These are phyloP conservation scores for Eupithecia subumbrata DNA, from an alignment of 2,888 invertebrate genomes.

Conservation along the genomic window DNA sequence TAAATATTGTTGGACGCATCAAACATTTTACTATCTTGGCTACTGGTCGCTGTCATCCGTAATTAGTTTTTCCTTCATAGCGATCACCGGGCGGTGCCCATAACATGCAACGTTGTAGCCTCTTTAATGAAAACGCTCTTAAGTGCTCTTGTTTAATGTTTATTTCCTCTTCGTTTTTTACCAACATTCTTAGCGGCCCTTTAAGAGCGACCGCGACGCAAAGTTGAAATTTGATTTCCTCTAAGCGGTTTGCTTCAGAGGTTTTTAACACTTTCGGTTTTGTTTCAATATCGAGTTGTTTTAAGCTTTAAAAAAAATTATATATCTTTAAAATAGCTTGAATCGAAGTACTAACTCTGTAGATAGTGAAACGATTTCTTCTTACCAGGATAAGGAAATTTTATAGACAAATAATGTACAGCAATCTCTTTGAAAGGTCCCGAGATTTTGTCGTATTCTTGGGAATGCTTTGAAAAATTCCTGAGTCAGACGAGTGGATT, in stretches of 20 bases:
- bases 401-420: constrained; percentile 50
- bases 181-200: constrained; percentile 61
- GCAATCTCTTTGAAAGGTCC: constrained; percentile 52
- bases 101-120: constrained; percentile 77
- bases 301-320: background rate
- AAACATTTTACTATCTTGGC: constrained; percentile 48
- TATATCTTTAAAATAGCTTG: background rate
- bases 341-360: constrained; percentile 15
- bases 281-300: background rate
- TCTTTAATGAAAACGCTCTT: constrained; percentile 78
- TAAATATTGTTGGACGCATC: constrained; percentile 37
- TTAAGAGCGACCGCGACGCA: constrained; percentile 55
- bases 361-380: constrained; percentile 42
- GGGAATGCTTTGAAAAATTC: constrained; percentile 62
- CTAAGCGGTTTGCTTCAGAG: constrained; percentile 50
- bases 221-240: constrained; percentile 62
- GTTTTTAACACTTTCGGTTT: constrained; percentile 38
- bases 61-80: constrained; percentile 77
- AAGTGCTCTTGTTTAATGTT: constrained; percentile 78
- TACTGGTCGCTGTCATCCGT: constrained; percentile 66
- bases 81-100: constrained; percentile 67
- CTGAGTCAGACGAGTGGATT: constrained; percentile 53
- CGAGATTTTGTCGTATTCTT: constrained; percentile 55
- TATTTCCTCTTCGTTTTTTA: constrained; percentile 76
- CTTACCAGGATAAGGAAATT: constrained; percentile 47